phyloP scores from a whole-genome alignment of 1,140 invertebrate species.

The Cotesia typhae region DNA sequence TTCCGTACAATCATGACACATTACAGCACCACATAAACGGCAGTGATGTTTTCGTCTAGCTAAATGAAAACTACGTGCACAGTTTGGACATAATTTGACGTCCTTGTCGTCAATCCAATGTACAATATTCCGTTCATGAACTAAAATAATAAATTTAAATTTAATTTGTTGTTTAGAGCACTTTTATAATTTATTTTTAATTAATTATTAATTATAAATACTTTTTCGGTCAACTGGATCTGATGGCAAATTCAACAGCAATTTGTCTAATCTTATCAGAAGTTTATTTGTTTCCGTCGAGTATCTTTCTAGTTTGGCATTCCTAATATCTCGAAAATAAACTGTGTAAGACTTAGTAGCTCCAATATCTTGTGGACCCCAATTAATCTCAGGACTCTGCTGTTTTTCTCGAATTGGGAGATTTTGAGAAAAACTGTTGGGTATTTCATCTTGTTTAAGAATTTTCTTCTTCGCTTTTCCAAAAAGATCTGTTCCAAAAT shows the following conservation, averaged over 20 bases:
- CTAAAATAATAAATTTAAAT: slow-evolving; percentile 56
- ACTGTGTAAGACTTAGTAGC: slow-evolving; percentile 75
- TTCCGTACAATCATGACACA: slow-evolving; percentile 93
- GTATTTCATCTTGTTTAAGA: slow-evolving; percentile 77
- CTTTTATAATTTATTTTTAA: slow-evolving; percentile 1
- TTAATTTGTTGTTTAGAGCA: background rate
- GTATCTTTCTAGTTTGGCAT: slow-evolving; percentile 82
- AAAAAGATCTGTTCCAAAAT: slow-evolving; percentile 74
- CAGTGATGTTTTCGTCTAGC: slow-evolving; percentile 95
- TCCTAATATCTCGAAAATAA: slow-evolving; percentile 81
- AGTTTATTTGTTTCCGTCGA: slow-evolving; percentile 96
- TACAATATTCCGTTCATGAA: slow-evolving; percentile 82
- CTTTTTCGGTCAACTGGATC: slow-evolving; percentile 87
- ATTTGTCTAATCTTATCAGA: slow-evolving; percentile 91
- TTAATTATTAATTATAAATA: slow-evolving; percentile 40
- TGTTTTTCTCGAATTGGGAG: slow-evolving; percentile 43
- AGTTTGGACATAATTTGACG: slow-evolving; percentile 90
- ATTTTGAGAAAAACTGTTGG: slow-evolving; percentile 67
- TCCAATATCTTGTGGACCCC: slow-evolving; percentile 75
- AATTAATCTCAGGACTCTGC: slow-evolving; percentile 58
- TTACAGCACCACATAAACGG: slow-evolving; percentile 92
- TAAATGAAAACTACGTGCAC: slow-evolving; percentile 87
- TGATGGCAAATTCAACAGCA: slow-evolving; percentile 83
- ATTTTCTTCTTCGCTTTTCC: slow-evolving; percentile 91
- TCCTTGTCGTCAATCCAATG: slow-evolving; percentile 92